Base-by-base conservation (phyloP, 2,888 invertebrate species). In the Abscondita cerata region DNA sequence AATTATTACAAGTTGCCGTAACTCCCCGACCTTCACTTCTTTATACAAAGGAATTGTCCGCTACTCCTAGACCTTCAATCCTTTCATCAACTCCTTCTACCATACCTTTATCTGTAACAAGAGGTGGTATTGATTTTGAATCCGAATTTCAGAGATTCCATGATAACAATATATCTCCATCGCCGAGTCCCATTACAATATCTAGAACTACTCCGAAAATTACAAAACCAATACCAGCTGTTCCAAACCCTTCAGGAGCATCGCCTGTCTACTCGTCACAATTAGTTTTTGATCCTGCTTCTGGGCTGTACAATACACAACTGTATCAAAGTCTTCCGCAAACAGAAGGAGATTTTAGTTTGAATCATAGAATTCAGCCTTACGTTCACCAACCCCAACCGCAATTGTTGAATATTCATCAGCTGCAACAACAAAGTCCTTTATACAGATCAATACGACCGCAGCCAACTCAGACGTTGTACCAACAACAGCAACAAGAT, bases 281-380 rank as follows among this genome's bases (percentile, higher is more conserved):
- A 75, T 81, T 92, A 25, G 85, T 92, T 0, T 92, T 85, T 78
- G 92, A 93, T 78, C 92, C 91, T 15, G 78, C 86, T 31, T 88
- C 89, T 69, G 92, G 92, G 50, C 88, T 89, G 72, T 92, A 92
- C 83, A 89, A 91, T 74, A 91, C 90, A 20, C 89, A 91, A 70
- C 81, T 91, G 40, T 91, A 87, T 82, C 92, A 92, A 78, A 84
- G 87, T 13, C 80, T 92, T 52, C 91, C 92, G 18, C 90, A 90
- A 79, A 87, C 87, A 44, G 85, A 86, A 58, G 89, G 89, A 65
- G 90, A 91, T 71, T 83, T 91, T 73, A 86, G 86, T 69, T 78
- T 91, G 67, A 90, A 87, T 79, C 90, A 90, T 75, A 85, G 89
- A 73, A 86, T 91, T 70, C 90, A 91, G 79, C 90, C 90, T 0